Conservation (phyloP, 2,888 invertebrate species). For the Drosophila nr. medialis region DNA sequence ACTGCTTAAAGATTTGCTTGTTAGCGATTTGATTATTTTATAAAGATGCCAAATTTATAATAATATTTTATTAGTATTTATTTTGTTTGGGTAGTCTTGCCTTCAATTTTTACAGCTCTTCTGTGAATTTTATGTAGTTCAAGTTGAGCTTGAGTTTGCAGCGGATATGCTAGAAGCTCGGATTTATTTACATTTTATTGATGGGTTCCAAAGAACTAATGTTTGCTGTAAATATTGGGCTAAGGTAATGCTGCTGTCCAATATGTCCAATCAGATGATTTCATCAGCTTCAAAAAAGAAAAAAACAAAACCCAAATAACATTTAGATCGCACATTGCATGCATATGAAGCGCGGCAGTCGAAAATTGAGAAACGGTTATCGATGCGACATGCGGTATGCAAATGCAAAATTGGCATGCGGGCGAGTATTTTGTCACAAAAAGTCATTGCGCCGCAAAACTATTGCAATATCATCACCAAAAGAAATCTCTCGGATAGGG, state of each 20-base stretch:
- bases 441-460: slow-evolving; percentile 63
- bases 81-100: neutral
- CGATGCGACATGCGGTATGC: slow-evolving; percentile 60
- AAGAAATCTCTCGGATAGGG: slow-evolving; percentile 1
- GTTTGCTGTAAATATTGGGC: slow-evolving; percentile 38
- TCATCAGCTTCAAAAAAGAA: slow-evolving; percentile 51
- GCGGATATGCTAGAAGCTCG: slow-evolving; percentile 19
- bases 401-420: slow-evolving; percentile 40
- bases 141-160: slow-evolving; percentile 19
- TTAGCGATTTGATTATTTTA: neutral
- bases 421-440: slow-evolving; percentile 34
- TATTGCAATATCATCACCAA: slow-evolving; percentile 60
- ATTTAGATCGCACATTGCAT: slow-evolving; percentile 59
- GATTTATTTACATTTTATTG: slow-evolving; percentile 36
- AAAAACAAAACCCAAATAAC: slow-evolving; percentile 27
- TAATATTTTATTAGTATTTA: neutral
- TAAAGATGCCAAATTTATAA: neutral
- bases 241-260: slow-evolving; percentile 56
- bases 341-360: slow-evolving; percentile 52
- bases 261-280: slow-evolving; percentile 50
- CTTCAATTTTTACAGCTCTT: neutral
- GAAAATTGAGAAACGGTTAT: slow-evolving; percentile 64
- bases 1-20: neutral
- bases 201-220: slow-evolving; percentile 59
- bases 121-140: neutral